phyloP scores from a whole-genome alignment of 2,888 invertebrate genomes.

The Oxyteleia sp. region DNA sequence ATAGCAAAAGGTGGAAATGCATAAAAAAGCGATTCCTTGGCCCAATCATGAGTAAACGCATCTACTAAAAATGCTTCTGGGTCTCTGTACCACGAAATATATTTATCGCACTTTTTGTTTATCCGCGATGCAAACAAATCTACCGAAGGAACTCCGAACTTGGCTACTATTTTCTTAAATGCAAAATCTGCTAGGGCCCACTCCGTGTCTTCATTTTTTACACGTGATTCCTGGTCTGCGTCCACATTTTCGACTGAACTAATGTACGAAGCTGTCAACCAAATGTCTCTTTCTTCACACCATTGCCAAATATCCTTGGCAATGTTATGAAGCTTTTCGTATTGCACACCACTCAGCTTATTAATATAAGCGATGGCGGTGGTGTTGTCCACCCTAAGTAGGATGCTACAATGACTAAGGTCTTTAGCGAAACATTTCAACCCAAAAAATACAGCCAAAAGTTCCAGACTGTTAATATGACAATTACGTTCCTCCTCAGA shows the following conservation, averaged over 20 bases:
- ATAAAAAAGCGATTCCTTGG: conserved; percentile 37
- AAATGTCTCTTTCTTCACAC: conserved; percentile 68
- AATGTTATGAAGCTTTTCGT: conserved; percentile 45
- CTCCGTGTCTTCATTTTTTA: conserved; percentile 68
- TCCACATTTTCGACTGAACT: conserved; percentile 65
- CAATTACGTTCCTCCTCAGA: conserved; percentile 32
- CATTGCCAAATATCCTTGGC: conserved; percentile 73
- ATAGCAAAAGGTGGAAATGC: conserved; percentile 33
- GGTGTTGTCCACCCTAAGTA: conserved; percentile 75
- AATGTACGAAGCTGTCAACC: conserved; percentile 73
- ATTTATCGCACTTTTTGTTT: conserved; percentile 1
- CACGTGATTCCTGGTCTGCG: conserved; percentile 77
- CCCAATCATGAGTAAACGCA: conserved; percentile 64
- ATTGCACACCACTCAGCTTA: conserved; percentile 73
- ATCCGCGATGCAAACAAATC: conserved; percentile 4
- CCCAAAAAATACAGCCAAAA: conserved; percentile 44
- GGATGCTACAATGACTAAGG: conserved; percentile 45
- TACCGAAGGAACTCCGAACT: not conserved
- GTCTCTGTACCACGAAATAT: conserved; percentile 23
- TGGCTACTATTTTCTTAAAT: conserved; percentile 16
- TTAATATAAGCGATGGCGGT: conserved; percentile 75
- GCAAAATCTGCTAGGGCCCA: conserved; percentile 53
- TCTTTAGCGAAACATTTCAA: conserved; percentile 46
- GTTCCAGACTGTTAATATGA: conserved; percentile 70
- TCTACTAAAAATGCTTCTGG: conserved; percentile 45